These are phyloP conservation scores for Leptobrachium ailaonicum DNA, from an alignment of 2,113 vertebrate genomes.

Conservation along the genomic window DNA sequence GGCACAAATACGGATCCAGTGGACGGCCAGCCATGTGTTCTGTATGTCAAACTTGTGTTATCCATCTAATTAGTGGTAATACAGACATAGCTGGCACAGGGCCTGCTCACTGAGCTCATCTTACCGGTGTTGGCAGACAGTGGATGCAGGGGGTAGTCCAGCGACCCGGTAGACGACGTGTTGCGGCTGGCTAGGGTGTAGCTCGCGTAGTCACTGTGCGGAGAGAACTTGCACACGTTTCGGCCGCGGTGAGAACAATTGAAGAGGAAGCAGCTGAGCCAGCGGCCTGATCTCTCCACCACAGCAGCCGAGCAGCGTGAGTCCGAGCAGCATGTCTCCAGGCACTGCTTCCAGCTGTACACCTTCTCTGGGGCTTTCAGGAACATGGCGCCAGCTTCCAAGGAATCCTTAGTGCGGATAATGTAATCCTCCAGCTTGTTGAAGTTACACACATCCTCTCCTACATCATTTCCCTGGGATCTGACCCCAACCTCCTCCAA, in stretches of 20 bases:
- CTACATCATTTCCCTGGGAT: conserved; percentile 6
- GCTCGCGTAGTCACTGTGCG: conserved; percentile 80
- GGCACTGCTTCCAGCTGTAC: conserved; percentile 78
- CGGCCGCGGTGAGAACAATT: conserved; percentile 79
- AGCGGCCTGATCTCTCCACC: conserved; percentile 67
- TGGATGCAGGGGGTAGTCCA: background rate
- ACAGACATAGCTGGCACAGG: too few species aligned
- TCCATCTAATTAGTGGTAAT: too few species aligned
- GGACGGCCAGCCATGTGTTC: too few species aligned
- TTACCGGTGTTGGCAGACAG: background rate
- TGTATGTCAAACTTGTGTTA: too few species aligned
- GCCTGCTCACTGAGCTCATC: background rate
- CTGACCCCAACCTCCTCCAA: conserved; percentile 15
- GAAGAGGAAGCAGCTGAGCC: conserved; percentile 82
- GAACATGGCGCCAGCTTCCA: conserved; percentile 85
- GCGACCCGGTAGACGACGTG: background rate
- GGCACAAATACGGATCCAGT: too few species aligned
- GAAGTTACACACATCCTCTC: conserved; percentile 55
- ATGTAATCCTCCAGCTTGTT: conserved; percentile 72
- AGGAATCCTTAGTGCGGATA: conserved; percentile 87
- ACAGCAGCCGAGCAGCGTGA: conserved; percentile 85
- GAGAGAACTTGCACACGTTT: conserved; percentile 82
- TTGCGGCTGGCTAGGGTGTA: conserved; percentile 67
- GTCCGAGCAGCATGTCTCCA: conserved; percentile 84
- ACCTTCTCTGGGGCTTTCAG: conserved; percentile 75